Evolutionary conservation across 2,888 invertebrate species (phyloP).

Genomic region (Opisthograptis luteolata): DNA sequence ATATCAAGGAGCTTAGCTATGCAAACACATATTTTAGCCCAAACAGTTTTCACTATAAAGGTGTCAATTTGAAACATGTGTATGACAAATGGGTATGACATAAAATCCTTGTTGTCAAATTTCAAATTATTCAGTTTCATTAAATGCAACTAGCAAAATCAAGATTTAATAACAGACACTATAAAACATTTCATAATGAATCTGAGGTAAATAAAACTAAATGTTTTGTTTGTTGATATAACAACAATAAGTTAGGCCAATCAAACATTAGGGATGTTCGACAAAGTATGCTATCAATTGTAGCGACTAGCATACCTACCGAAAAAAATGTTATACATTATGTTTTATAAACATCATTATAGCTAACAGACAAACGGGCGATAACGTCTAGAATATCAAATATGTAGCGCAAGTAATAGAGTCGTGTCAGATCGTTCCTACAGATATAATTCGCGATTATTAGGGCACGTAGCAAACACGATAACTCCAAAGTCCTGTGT

Average conservation of each 20-base stretch:
- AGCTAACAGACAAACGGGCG: slow-evolving; percentile 54
- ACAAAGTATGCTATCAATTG: slow-evolving; percentile 22
- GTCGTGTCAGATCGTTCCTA: slow-evolving; percentile 43
- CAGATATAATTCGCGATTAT: slow-evolving; percentile 29
- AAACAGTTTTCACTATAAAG: not conserved
- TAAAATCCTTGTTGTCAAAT: not conserved
- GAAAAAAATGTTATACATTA: slow-evolving; percentile 55
- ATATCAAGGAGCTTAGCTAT: too few species aligned
- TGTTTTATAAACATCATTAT: slow-evolving; percentile 74
- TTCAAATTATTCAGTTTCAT: slow-evolving; percentile 6
- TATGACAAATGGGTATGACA: too few species aligned
- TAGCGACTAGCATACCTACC: slow-evolving; percentile 47
- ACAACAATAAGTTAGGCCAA: slow-evolving; percentile 3
- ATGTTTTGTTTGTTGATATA: not conserved
- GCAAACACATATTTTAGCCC: too few species aligned
- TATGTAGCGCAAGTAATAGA: slow-evolving; percentile 45
- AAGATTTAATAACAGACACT: slow-evolving; percentile 30
- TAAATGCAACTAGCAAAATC: slow-evolving; percentile 13
- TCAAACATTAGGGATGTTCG: slow-evolving; percentile 14
- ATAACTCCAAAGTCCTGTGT: slow-evolving; percentile 36
- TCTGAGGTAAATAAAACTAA: slow-evolving; percentile 42
- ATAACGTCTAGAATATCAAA: slow-evolving; percentile 60
- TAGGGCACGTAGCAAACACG: too few species aligned
- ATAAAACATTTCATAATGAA: slow-evolving; percentile 52
- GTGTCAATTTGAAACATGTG: too few species aligned